These are phyloP conservation scores for Stenodera caucasica DNA, from an alignment of 2,888 invertebrate genomes.

Conservation along the genomic window DNA sequence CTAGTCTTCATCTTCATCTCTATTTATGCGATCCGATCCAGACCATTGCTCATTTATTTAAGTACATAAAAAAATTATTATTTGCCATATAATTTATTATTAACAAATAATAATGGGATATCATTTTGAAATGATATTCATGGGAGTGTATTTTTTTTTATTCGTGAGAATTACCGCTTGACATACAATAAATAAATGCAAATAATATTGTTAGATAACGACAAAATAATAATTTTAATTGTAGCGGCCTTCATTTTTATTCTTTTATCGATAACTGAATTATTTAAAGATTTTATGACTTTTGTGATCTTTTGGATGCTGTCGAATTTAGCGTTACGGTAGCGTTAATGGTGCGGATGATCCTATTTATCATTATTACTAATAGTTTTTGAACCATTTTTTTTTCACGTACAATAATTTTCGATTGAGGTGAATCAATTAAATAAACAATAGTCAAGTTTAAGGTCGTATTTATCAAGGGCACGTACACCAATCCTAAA, in stretches of 20 bases:
- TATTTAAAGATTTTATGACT: no score
- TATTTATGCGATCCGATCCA: neutral
- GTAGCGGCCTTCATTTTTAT: neutral
- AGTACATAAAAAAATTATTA: neutral
- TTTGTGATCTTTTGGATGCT: no score
- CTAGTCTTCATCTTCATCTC: neutral
- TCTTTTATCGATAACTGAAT: neutral
- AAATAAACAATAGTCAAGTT: conserved; percentile 19
- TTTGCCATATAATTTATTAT: neutral
- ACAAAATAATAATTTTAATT: neutral
- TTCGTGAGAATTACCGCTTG: neutral
- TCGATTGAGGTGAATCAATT: neutral
- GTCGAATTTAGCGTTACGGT: no score
- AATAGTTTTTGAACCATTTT: no score
- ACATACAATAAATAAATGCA: neutral
- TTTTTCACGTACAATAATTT: no score
- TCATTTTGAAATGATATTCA: conserved; percentile 1
- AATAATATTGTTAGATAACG: neutral
- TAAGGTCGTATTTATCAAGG: conserved; percentile 26
- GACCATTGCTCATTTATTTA: neutral
- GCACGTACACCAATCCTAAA: conserved; percentile 12
- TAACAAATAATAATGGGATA: neutral
- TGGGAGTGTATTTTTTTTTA: neutral
- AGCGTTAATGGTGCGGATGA: no score
- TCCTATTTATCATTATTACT: no score